A percentile compares a stretch with the other conserved stretches of the same genome.
Conservation (phyloP, 2,888 invertebrate genomes). For the Trachelus tabidus region DNA sequence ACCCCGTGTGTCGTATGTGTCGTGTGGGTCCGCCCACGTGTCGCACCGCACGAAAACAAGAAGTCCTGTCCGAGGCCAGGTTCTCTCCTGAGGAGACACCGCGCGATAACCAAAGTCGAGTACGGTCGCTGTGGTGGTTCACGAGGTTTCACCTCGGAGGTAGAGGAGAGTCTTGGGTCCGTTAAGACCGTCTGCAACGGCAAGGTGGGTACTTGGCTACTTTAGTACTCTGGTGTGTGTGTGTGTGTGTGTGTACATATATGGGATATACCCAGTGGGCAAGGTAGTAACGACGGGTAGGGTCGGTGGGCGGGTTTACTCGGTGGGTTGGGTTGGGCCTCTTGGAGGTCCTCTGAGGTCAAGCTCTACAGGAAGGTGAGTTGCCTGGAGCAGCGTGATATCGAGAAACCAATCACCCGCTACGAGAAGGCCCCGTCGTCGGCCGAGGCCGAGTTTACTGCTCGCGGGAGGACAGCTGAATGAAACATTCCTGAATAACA, state of each 20-base stretch:
- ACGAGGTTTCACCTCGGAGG: background rate
- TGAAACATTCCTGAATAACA: conserved; percentile 11
- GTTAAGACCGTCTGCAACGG: too few species aligned
- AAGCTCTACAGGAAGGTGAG: conserved; percentile 57
- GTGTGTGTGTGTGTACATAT: too few species aligned
- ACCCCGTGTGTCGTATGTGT: conserved; percentile 21
- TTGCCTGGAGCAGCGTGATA: conserved; percentile 62
- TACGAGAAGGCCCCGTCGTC: conserved; percentile 19
- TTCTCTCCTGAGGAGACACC: too few species aligned
- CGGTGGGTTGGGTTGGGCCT: conserved; percentile 56
- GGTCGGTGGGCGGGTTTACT: conserved; percentile 50
- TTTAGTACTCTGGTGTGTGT: too few species aligned
- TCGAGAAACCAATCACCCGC: conserved; percentile 60
- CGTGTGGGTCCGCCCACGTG: conserved; percentile 43
- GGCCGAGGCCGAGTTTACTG: conserved; percentile 1
- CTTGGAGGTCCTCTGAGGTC: conserved; percentile 59
- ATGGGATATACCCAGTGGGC: too few species aligned
- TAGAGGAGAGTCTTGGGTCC: too few species aligned
- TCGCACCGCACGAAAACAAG: conserved; percentile 8
- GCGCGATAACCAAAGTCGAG: too few species aligned
- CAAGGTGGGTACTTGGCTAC: conserved; percentile 5
- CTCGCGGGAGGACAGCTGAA: conserved; percentile 10
- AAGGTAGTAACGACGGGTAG: conserved; percentile 33
- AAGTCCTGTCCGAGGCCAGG: too few species aligned
- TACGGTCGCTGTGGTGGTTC: background rate